Conservation (phyloP, 2,113 vertebrate species). For the Halcyon senegalensis region DNA sequence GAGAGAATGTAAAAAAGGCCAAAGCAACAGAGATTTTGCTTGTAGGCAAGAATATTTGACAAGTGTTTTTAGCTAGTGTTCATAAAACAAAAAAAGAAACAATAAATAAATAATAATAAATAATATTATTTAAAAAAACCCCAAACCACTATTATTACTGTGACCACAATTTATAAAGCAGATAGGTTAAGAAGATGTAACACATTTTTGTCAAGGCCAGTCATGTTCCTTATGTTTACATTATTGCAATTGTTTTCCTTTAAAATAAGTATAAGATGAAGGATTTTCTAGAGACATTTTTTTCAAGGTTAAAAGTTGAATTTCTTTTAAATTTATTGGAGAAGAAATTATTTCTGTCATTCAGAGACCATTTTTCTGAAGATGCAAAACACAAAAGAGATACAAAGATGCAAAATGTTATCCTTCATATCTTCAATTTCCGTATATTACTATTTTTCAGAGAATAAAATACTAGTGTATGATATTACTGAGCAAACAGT, state of each 20-base stretch:
- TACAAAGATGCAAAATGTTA: background rate
- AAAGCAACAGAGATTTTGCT: background rate
- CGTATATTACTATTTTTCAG: background rate
- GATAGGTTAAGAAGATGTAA: background rate
- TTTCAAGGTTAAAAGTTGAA: background rate
- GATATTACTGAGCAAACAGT: background rate
- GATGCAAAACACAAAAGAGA: background rate
- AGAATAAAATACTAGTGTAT: background rate
- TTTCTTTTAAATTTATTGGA: slow-evolving; percentile 1
- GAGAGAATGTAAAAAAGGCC: background rate
- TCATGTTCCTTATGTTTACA: background rate
- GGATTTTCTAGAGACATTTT: background rate
- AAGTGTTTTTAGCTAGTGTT: background rate
- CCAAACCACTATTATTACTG: background rate
- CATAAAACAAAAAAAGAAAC: background rate
- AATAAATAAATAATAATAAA: background rate
- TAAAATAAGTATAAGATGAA: background rate
- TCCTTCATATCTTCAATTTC: background rate
- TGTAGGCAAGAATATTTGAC: background rate
- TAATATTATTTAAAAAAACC: no score
- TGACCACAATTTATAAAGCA: background rate
- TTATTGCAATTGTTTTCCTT: background rate
- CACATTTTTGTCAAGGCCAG: background rate
- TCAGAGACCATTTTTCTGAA: background rate
- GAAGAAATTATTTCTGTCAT: background rate